Conservation (phyloP, 2,113 vertebrate species). For the Erythrolamprus reginae region DNA sequence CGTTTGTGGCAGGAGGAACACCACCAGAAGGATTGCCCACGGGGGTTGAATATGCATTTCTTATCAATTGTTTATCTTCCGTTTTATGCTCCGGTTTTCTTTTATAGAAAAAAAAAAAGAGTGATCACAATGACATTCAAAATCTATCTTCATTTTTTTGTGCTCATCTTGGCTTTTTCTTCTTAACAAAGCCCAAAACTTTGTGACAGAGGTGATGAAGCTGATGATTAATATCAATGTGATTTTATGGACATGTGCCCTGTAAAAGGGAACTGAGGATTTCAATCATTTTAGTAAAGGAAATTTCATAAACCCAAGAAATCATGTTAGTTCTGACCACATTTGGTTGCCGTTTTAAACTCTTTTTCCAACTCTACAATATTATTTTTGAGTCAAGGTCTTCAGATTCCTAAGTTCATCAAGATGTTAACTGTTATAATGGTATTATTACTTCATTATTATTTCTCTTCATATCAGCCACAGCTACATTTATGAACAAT, state of each 20-base stretch:
- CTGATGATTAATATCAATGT: background rate
- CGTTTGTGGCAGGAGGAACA: background rate
- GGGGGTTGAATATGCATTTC: background rate
- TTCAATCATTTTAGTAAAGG: background rate
- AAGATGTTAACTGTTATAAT: background rate
- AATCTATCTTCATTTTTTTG: background rate
- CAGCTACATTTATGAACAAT: background rate
- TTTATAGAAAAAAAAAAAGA: constrained; percentile 37
- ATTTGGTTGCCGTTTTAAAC: background rate
- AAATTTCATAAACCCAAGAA: background rate
- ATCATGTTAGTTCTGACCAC: background rate
- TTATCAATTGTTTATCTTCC: constrained; percentile 40
- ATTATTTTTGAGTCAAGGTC: background rate
- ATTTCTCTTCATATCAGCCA: background rate
- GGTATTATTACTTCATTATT: background rate
- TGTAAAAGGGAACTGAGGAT: background rate
- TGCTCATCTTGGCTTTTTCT: background rate
- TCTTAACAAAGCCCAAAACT: constrained; percentile 11
- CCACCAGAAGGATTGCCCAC: background rate
- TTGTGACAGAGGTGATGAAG: background rate
- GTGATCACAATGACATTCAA: background rate
- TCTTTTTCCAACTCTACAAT: background rate
- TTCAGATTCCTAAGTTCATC: background rate
- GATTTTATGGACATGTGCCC: background rate
- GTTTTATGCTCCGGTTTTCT: background rate